Conservation (phyloP, 2,888 invertebrate genomes). For the Rutpela maculata region DNA sequence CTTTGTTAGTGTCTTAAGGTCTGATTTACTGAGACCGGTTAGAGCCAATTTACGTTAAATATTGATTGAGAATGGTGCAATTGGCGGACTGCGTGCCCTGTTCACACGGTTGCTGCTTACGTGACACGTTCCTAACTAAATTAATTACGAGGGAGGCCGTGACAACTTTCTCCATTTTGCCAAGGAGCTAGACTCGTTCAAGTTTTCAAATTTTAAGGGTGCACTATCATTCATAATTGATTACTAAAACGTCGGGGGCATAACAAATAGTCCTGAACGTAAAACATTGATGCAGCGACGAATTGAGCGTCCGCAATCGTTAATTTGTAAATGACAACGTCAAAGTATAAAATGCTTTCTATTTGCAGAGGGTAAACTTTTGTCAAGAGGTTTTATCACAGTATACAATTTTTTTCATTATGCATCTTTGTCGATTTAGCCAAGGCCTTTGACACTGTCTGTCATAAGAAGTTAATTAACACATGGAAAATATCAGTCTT, state of each 20-base stretch:
- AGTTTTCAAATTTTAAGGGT: constrained; percentile 31
- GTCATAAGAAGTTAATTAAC: too few relatives aligned
- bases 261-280: neutral
- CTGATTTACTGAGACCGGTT: constrained; percentile 59
- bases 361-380: too few relatives aligned
- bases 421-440: too few relatives aligned
- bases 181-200: neutral
- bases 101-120: constrained; percentile 60
- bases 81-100: constrained; percentile 56
- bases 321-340: neutral
- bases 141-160: constrained; percentile 56
- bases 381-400: too few relatives aligned
- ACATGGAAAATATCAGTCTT: too few relatives aligned
- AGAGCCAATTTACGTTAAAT: constrained; percentile 63
- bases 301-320: neutral
- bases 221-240: constrained; percentile 27
- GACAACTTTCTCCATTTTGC: constrained; percentile 36
- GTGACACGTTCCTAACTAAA: constrained; percentile 62
- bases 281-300: neutral
- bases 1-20: constrained; percentile 52
- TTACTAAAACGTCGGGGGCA: neutral
- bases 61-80: constrained; percentile 62
- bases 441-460: too few relatives aligned
- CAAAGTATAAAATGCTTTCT: too few relatives aligned
- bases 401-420: too few relatives aligned